A percentile compares a stretch with the other conserved stretches of the same genome.
These are phyloP conservation scores for Rhabdomys dilectus DNA, from an alignment of 2,113 vertebrate genomes.

Conservation along the genomic window DNA sequence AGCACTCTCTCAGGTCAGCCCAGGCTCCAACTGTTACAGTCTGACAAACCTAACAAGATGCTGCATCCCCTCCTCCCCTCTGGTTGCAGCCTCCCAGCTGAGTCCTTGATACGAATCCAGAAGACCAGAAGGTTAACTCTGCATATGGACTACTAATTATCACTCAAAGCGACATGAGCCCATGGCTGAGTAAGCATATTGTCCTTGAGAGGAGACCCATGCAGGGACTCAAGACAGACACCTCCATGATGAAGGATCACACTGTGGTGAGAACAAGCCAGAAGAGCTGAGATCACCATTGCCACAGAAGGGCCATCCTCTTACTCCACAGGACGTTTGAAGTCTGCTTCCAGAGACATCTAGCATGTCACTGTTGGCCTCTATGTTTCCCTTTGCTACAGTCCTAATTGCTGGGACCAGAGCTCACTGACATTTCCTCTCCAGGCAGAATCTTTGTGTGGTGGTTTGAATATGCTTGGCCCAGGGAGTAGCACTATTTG, in stretches of 20 bases:
- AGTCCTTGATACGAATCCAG: background rate
- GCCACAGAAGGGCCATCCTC: too few relatives aligned
- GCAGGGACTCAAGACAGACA: too few relatives aligned
- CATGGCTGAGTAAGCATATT: background rate
- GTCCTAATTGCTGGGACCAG: accelerated
- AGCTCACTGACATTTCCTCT: background rate
- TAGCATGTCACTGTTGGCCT: accelerated
- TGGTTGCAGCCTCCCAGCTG: background rate
- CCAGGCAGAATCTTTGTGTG: background rate
- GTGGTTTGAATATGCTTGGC: too few relatives aligned
- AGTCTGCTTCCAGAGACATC: too few relatives aligned
- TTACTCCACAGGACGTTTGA: background rate
- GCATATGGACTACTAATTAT: background rate
- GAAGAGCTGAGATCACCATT: too few relatives aligned
- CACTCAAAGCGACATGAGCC: background rate
- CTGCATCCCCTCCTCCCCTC: too few relatives aligned
- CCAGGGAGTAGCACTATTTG: too few relatives aligned
- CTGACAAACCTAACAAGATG: background rate
- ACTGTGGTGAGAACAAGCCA: background rate
- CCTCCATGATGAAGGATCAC: background rate
- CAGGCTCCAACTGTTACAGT: background rate
- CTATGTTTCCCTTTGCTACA: accelerated
- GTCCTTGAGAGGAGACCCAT: background rate
- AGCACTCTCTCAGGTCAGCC: background rate
- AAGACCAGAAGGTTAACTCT: background rate